These are phyloP conservation scores for Sitophilus oryzae DNA, from an alignment of 1,140 invertebrate genomes.

Conservation along the genomic window DNA sequence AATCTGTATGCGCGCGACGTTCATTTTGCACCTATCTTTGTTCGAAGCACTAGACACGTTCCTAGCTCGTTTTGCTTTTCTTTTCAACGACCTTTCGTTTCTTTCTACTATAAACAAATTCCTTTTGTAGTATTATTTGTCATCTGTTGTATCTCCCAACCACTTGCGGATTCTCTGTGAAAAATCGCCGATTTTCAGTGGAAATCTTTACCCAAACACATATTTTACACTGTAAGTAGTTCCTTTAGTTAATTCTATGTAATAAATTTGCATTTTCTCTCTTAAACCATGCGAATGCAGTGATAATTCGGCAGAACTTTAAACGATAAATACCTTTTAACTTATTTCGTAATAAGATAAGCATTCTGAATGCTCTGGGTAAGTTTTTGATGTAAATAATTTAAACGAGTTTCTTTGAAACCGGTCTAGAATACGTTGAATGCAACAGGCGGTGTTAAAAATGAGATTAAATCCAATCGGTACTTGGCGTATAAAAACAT, in stretches of 20 bases:
- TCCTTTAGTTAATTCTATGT: too few relatives aligned
- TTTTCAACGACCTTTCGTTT: slow-evolving; percentile 6
- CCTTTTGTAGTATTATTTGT: slow-evolving; percentile 19
- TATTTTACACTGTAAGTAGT: too few relatives aligned
- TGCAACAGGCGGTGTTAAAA: not conserved
- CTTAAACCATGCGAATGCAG: too few relatives aligned
- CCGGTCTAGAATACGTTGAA: too few relatives aligned
- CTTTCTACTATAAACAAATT: slow-evolving; percentile 14
- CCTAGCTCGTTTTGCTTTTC: not conserved
- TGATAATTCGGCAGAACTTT: too few relatives aligned
- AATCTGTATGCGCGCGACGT: slow-evolving; percentile 14
- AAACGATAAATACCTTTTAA: too few relatives aligned
- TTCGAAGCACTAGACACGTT: slow-evolving; percentile 2
- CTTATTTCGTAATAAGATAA: too few relatives aligned
- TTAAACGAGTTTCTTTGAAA: not conserved
- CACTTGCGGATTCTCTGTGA: slow-evolving; percentile 35
- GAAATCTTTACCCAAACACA: too few relatives aligned
- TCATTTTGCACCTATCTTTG: slow-evolving; percentile 14
- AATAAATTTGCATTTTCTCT: too few relatives aligned
- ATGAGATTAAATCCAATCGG: too few relatives aligned
- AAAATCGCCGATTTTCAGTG: not conserved
- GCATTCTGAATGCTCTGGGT: not conserved
- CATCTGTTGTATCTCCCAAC: slow-evolving; percentile 23
- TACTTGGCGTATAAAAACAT: too few relatives aligned
- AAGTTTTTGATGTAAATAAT: not conserved